phyloP scores from a whole-genome alignment of 2,888 invertebrate genomes.

The Eretmocerus hayati region DNA sequence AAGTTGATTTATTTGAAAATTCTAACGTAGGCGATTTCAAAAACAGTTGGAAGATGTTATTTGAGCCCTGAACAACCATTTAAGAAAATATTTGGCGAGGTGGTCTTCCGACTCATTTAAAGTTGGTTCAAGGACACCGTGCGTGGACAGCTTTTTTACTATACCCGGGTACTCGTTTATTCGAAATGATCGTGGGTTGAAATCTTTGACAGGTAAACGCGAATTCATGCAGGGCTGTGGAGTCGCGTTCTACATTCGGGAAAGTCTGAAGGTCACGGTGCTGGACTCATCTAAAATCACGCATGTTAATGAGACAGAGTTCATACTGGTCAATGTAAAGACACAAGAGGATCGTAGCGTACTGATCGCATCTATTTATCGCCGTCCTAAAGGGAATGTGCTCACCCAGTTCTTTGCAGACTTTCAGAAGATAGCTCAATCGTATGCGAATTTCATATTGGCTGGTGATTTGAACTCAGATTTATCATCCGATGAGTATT shows the following conservation, averaged over 20 bases:
- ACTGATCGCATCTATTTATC: neutral
- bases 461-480: neutral
- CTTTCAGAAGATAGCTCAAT: neutral
- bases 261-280: too few relatives aligned
- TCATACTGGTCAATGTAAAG: neutral
- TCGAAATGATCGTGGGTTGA: slow-evolving; percentile 1
- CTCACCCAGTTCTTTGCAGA: neutral
- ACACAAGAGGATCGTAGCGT: neutral
- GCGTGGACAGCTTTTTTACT: neutral
- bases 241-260: neutral
- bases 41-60: too few relatives aligned
- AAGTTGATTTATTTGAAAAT: too few relatives aligned
- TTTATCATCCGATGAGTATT: neutral
- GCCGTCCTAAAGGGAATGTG: neutral
- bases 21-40: too few relatives aligned
- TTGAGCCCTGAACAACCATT: too few relatives aligned
- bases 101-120: too few relatives aligned
- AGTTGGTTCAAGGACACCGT: too few relatives aligned
- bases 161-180: neutral
- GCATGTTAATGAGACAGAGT: neutral
- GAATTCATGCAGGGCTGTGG: neutral
- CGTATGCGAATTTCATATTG: neutral
- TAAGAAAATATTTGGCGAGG: too few relatives aligned
- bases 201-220: neutral
- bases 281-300: neutral